A percentile compares a stretch with the other conserved stretches of the same genome.
Conservation (phyloP, 2,797 vertebrate species). For the Melopsittacus undulatus region DNA sequence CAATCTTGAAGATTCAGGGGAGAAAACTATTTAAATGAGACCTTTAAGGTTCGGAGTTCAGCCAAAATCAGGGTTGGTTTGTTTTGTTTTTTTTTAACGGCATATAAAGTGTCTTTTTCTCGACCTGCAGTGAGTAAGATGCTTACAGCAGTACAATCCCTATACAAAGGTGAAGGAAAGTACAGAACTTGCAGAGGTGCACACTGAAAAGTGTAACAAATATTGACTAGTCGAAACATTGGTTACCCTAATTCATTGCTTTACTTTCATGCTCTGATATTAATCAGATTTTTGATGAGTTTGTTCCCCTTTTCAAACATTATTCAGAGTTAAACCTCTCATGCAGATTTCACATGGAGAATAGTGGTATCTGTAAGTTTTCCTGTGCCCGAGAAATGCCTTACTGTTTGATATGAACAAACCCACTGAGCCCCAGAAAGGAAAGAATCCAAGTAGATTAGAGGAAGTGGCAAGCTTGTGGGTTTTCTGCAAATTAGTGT, state of each 20-base stretch:
- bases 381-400: not conserved
- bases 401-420: not conserved
- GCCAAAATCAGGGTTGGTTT: not conserved
- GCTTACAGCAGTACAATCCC: not conserved
- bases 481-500: not conserved
- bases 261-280: not conserved
- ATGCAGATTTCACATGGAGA: not conserved
- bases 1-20: not conserved
- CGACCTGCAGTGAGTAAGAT: not conserved
- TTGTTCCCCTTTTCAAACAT: not conserved
- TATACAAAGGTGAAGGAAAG: not conserved
- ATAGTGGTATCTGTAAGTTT: not conserved
- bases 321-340: not conserved
- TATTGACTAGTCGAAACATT: not conserved
- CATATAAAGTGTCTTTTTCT: not conserved
- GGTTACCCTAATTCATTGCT: not conserved
- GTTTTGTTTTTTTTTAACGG: not conserved
- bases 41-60: not conserved
- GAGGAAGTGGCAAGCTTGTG: not conserved
- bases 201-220: not conserved
- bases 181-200: not conserved
- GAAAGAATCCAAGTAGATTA: not conserved
- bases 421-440: not conserved
- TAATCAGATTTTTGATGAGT: not conserved
- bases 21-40: not conserved